Percentiles rank a stretch among this genome's conserved stretches.
These are phyloP conservation scores for Ciconia boyciana DNA, from an alignment of 2,113 vertebrate species.

Conservation along the genomic window DNA sequence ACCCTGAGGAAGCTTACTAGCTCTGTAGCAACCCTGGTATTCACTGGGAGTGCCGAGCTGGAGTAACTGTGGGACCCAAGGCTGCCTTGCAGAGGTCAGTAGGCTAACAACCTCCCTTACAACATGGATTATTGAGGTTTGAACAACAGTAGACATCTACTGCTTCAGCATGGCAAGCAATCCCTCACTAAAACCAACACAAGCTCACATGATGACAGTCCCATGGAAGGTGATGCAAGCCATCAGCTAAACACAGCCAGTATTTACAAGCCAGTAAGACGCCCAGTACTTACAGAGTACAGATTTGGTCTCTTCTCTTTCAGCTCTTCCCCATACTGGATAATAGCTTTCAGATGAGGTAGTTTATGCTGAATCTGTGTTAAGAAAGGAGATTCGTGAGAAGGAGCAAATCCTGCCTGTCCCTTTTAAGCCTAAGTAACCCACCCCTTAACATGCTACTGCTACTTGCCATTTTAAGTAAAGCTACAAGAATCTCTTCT, in stretches of 20 bases:
- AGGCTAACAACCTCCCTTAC: neutral
- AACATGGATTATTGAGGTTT: neutral
- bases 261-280: fast-evolving
- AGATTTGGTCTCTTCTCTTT: conserved; percentile 80
- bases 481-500: neutral
- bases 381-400: neutral
- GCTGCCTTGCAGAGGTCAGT: neutral
- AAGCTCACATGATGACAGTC: fast-evolving
- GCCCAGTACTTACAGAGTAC: conserved; percentile 78
- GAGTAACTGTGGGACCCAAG: neutral
- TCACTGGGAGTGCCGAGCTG: neutral
- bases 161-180: neutral
- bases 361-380: conserved; percentile 77
- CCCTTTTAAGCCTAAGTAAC: neutral
- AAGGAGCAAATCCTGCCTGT: neutral
- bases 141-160: neutral
- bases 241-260: neutral
- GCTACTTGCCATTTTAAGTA: neutral
- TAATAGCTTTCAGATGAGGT: conserved; percentile 86
- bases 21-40: neutral
- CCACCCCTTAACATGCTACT: neutral
- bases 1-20: neutral
- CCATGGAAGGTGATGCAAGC: neutral
- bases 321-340: conserved; percentile 82
- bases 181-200: neutral